These are phyloP conservation scores for Toxotes lorentzi DNA, from an alignment of 2,797 vertebrate genomes.

Conservation along the genomic window DNA sequence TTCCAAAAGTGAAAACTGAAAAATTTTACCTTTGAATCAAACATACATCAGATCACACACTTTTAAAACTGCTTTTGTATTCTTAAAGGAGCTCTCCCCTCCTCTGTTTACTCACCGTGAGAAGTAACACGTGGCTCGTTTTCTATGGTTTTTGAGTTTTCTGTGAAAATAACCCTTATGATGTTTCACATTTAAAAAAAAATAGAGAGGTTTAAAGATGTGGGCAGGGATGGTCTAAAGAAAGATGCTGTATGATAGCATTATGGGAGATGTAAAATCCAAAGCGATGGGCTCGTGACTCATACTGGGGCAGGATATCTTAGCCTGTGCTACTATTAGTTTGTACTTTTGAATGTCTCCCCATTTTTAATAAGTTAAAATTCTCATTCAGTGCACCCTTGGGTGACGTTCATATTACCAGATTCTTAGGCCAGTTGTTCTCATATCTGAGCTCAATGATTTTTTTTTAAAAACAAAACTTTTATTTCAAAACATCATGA, in stretches of 20 bases:
- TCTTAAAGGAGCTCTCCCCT: too few relatives aligned
- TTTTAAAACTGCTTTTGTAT: neutral
- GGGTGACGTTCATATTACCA: too few relatives aligned
- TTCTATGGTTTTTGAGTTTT: neutral
- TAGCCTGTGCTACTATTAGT: neutral
- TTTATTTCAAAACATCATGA: neutral
- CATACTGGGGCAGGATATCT: neutral
- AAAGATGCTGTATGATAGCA: neutral
- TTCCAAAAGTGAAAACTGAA: neutral
- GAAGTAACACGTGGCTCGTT: neutral
- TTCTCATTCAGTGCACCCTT: neutral
- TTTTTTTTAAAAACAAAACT: neutral
- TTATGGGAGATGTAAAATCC: neutral
- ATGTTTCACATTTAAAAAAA: too few relatives aligned
- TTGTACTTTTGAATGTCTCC: too few relatives aligned
- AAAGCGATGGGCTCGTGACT: neutral
- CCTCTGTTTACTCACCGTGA: neutral
- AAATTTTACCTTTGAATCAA: neutral
- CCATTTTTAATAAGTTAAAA: neutral
- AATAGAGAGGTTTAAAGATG: neutral
- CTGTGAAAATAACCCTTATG: neutral
- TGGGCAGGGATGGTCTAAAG: neutral
- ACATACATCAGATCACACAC: too few relatives aligned
- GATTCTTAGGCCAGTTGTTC: neutral
- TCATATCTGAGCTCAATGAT: neutral